A percentile compares a stretch with the other conserved stretches of the same genome.
These are phyloP conservation scores for Copidosoma floridanum DNA, from an alignment of 1,140 invertebrate species.

Conservation along the genomic window DNA sequence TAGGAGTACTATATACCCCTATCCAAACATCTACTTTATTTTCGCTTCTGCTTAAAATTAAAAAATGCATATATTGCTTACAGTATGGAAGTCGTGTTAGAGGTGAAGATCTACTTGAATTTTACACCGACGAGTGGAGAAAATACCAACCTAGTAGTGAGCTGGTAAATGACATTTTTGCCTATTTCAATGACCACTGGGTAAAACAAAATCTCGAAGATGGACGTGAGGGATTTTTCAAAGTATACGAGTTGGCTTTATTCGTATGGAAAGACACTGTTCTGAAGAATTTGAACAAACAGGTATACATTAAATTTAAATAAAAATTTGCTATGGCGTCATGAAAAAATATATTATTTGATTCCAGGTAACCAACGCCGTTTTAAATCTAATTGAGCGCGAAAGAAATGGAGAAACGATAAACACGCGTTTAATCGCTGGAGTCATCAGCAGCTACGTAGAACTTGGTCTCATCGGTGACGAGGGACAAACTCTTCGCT, in stretches of 20 bases:
- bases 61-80: no score
- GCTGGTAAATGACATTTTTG: conserved; percentile 95
- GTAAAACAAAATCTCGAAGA: conserved; percentile 97
- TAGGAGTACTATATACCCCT: no score
- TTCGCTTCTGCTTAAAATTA: no score
- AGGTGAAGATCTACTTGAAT: conserved; percentile 91
- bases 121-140: conserved; percentile 97
- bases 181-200: conserved; percentile 98
- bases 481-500: conserved; percentile 81
- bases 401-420: conserved; percentile 96
- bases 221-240: conserved; percentile 93
- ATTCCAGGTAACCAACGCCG: conserved; percentile 86
- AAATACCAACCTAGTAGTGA: conserved; percentile 98
- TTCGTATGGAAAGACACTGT: conserved; percentile 97
- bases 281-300: conserved; percentile 90
- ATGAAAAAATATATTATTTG: no score
- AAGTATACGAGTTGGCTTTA: conserved; percentile 95
- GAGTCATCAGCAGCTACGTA: conserved; percentile 81
- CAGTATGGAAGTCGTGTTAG: conserved; percentile 88
- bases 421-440: conserved; percentile 92
- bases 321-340: not conserved
- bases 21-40: no score
- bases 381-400: conserved; percentile 92
- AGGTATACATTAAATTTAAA: conserved; percentile 59
- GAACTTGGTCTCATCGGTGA: conserved; percentile 81